Conservation (phyloP, 2,113 vertebrate genomes). For the Paradisaea rubra region DNA sequence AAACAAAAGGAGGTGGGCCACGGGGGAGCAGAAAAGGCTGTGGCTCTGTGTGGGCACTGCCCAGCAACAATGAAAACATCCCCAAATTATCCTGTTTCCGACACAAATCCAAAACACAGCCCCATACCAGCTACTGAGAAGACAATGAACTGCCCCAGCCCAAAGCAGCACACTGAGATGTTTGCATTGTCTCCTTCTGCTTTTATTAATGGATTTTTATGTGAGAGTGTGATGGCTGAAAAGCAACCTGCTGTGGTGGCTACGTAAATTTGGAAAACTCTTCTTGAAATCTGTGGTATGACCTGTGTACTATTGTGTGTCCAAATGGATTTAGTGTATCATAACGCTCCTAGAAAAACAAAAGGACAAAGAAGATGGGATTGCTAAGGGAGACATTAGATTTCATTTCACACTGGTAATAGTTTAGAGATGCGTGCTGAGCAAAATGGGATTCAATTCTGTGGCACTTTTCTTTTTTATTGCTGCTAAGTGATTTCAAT, state of each 20-base stretch:
- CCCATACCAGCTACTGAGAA: neutral
- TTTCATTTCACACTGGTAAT: conserved; percentile 58
- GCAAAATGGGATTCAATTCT: conserved; percentile 47
- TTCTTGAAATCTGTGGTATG: neutral
- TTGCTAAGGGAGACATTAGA: conserved; percentile 46
- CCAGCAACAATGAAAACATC: neutral
- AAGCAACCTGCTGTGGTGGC: neutral
- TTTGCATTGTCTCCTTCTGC: neutral
- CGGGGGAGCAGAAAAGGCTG: neutral
- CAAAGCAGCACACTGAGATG: neutral
- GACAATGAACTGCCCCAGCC: neutral
- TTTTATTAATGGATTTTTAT: neutral
- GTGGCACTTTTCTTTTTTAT: conserved; percentile 32
- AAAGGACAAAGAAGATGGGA: conserved; percentile 32
- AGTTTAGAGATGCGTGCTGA: conserved; percentile 26
- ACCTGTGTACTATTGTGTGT: neutral
- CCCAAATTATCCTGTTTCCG: neutral
- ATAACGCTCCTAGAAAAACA: conserved; percentile 1
- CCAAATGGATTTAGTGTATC: conserved; percentile 43
- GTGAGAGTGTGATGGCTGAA: neutral
- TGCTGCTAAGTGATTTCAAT: conserved; percentile 52
- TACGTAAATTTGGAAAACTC: neutral
- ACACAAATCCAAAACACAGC: neutral
- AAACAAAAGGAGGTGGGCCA: neutral
- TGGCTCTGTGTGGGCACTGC: neutral